A percentile compares a stretch with the other conserved stretches of the same genome.
Evolutionary conservation across 2,113 vertebrate genomes (phyloP).

Genomic region (Percopsis transmontana): DNA sequence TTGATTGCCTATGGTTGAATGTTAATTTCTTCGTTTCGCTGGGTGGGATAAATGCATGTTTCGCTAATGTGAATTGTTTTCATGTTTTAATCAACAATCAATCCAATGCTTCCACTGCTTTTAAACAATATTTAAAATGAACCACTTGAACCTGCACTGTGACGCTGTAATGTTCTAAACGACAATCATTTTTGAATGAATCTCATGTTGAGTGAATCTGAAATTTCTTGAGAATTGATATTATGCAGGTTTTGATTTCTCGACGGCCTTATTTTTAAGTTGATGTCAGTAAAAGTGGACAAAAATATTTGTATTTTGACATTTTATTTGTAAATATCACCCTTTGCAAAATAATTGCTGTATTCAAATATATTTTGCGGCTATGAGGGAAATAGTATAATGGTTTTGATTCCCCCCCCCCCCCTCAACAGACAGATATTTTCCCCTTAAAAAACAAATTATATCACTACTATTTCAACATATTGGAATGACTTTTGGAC

Average conservation of each 20-base stretch:
- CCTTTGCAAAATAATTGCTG: conserved; percentile 9
- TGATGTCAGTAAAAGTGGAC: conserved; percentile 62
- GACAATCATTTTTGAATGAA: conserved; percentile 73
- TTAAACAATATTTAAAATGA: conserved; percentile 41
- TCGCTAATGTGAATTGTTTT: conserved; percentile 59
- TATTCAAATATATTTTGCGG: conserved; percentile 25
- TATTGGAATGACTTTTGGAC: conserved; percentile 9
- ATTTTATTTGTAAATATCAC: conserved; percentile 15
- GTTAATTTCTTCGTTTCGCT: conserved; percentile 40
- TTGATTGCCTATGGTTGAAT: conserved; percentile 47
- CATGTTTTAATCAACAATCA: conserved; percentile 63
- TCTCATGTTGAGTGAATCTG: conserved; percentile 49
- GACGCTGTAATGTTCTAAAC: conserved; percentile 74
- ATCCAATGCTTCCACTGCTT: conserved; percentile 69
- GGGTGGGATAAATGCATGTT: conserved; percentile 70
- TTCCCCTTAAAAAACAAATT: conserved; percentile 8
- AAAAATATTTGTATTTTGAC: conserved; percentile 12
- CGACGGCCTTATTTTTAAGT: conserved; percentile 63
- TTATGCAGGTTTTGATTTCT: conserved; percentile 59
- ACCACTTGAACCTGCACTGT: conserved; percentile 77
- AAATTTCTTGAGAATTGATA: conserved; percentile 36
- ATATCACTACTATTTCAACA: conserved; percentile 29
- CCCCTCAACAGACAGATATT: no score
- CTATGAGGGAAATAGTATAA: not conserved
- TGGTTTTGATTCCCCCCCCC: conserved; percentile 12